These are phyloP conservation scores for Puntigrus tetrazona DNA, from an alignment of 2,113 vertebrate genomes.

Conservation along the genomic window DNA sequence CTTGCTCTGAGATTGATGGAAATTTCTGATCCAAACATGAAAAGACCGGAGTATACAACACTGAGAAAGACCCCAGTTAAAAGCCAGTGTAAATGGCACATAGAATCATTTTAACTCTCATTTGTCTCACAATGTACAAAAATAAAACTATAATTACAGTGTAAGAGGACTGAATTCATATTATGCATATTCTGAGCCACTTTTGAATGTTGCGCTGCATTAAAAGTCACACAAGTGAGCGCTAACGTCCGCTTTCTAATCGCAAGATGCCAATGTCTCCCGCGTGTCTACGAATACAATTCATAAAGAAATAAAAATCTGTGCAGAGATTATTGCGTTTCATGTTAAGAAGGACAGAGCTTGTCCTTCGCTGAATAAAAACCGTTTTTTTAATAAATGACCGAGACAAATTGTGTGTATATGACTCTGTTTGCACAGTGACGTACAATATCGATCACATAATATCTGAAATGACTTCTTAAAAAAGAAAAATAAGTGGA, in stretches of 20 bases:
- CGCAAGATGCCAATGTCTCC: conserved; percentile 25
- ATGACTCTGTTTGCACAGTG: conserved; percentile 8
- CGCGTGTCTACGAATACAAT: neutral
- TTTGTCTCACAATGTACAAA: conserved; percentile 52
- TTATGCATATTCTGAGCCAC: conserved; percentile 48
- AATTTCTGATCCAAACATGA: conserved; percentile 5
- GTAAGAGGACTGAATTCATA: conserved; percentile 40
- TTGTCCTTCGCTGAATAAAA: neutral
- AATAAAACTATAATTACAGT: conserved; percentile 54
- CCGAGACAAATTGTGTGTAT: neutral
- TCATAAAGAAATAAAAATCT: conserved; percentile 18
- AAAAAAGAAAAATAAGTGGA: neutral
- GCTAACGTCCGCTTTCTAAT: conserved; percentile 18
- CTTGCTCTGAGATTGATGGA: neutral
- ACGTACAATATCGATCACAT: conserved; percentile 2
- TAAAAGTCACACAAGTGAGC: conserved; percentile 27
- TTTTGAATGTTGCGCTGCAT: conserved; percentile 27
- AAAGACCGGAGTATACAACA: conserved; percentile 9
- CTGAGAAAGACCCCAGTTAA: conserved; percentile 19
- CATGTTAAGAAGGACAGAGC: neutral
- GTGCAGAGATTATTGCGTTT: conserved; percentile 55
- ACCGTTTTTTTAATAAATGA: neutral
- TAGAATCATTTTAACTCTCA: conserved; percentile 18
- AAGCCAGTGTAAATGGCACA: conserved; percentile 51
- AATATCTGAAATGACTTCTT: neutral